phyloP scores from a whole-genome alignment of 1,140 invertebrate genomes.

The Heliconius congener region DNA sequence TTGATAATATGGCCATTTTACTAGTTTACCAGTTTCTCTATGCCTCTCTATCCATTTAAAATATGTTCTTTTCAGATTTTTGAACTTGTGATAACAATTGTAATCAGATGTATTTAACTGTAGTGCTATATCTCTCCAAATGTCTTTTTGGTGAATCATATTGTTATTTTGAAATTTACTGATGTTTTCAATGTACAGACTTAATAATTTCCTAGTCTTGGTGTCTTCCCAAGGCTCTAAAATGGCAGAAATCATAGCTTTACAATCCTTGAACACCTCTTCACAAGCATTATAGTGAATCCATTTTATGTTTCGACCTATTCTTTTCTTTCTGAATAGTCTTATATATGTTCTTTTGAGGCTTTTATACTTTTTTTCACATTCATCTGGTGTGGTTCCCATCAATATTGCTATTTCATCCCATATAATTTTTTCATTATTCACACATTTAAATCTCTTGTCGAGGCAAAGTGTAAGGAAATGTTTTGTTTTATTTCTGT shows the following conservation, averaged over 20 bases:
- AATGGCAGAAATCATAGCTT: constrained; percentile 50
- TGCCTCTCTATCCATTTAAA: constrained; percentile 66
- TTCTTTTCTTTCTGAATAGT: constrained; percentile 64
- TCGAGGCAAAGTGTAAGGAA: constrained; percentile 63
- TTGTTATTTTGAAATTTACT: constrained; percentile 57
- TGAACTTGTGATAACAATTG: constrained; percentile 76
- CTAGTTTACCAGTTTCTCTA: constrained; percentile 55
- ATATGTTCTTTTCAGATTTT: constrained; percentile 74
- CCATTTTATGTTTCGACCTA: constrained; percentile 73
- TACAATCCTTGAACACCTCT: constrained; percentile 69
- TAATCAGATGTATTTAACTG: constrained; percentile 66
- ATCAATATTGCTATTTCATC: constrained; percentile 58
- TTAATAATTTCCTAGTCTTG: constrained; percentile 59
- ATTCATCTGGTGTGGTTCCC: constrained; percentile 61
- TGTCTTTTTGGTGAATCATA: constrained; percentile 59
- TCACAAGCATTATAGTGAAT: constrained; percentile 67
- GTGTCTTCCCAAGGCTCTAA: constrained; percentile 70
- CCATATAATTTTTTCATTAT: constrained; percentile 61
- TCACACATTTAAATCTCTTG: constrained; percentile 52
- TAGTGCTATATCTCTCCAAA: constrained; percentile 69
- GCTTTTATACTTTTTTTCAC: constrained; percentile 67
- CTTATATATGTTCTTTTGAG: constrained; percentile 68
- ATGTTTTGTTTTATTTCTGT: constrained; percentile 63
- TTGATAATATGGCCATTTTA: constrained; percentile 72
- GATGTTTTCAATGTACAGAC: constrained; percentile 69